These are phyloP conservation scores for Cylloceria caligata DNA, from an alignment of 2,888 invertebrate genomes.

Conservation along the genomic window DNA sequence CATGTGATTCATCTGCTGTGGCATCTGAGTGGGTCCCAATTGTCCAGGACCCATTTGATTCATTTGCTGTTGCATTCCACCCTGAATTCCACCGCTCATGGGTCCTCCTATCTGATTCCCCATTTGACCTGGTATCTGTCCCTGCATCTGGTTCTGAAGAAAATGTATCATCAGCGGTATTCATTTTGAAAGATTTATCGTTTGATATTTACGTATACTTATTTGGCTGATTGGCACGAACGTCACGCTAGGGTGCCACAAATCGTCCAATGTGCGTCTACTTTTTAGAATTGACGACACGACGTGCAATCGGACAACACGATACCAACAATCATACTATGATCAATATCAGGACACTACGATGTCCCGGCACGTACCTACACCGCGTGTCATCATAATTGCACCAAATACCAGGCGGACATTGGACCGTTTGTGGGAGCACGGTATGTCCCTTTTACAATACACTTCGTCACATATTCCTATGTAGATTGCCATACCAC, in stretches of 20 bases:
- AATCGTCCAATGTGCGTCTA: too few species aligned
- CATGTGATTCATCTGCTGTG: slow-evolving; percentile 85
- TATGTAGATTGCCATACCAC: not conserved
- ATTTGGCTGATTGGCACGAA: not conserved
- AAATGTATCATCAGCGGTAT: not conserved
- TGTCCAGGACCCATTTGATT: slow-evolving; percentile 83
- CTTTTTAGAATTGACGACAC: too few species aligned
- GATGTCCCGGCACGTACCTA: too few species aligned
- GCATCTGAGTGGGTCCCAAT: slow-evolving; percentile 80
- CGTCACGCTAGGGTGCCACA: too few species aligned
- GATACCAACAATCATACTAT: too few species aligned
- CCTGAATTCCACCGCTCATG: slow-evolving; percentile 79
- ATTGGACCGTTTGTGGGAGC: too few species aligned
- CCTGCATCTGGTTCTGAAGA: slow-evolving; percentile 80
- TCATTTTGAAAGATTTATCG: not conserved
- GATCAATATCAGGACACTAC: too few species aligned
- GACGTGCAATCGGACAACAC: too few species aligned
- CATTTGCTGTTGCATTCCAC: slow-evolving; percentile 81
- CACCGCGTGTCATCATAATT: too few species aligned
- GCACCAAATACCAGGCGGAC: too few species aligned
- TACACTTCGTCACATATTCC: too few species aligned
- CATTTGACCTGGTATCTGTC: slow-evolving; percentile 82
- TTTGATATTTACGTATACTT: not conserved
- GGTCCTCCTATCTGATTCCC: slow-evolving; percentile 81
- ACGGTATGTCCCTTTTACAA: too few species aligned